Evolutionary conservation across 2,113 vertebrate genomes (phyloP).

Genomic region (Petromus typicus): DNA sequence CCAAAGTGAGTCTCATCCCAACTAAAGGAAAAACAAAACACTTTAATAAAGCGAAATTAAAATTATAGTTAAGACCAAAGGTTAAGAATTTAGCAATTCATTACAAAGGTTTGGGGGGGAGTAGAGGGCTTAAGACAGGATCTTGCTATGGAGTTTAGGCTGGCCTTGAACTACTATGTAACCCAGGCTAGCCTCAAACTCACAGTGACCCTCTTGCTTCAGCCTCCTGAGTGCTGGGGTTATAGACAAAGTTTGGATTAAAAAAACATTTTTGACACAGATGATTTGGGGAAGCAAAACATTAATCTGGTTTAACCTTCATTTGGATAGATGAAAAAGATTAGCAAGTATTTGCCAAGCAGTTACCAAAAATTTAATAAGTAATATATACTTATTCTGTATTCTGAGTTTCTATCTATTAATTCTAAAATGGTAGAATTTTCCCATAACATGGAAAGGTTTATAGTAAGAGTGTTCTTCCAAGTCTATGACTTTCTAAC

Average conservation of each 20-base stretch:
- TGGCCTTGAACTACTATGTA: neutral
- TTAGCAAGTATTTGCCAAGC: conserved; percentile 37
- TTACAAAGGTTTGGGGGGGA: neutral
- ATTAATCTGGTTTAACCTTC: neutral
- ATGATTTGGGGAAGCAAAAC: neutral
- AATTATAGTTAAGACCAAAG: conserved; percentile 48
- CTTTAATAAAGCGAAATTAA: conserved; percentile 53
- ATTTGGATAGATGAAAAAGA: conserved; percentile 27
- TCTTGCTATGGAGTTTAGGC: neutral
- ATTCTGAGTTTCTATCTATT: conserved; percentile 15
- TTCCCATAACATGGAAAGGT: neutral
- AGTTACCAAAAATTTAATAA: conserved; percentile 41
- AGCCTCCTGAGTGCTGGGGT: neutral
- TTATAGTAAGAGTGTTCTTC: neutral
- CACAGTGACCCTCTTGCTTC: neutral
- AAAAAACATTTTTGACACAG: conserved; percentile 1
- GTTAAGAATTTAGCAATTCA: conserved; percentile 45
- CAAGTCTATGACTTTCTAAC: neutral
- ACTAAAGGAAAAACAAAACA: conserved; percentile 84
- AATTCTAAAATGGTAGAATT: conserved; percentile 10
- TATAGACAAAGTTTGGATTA: conserved; percentile 3
- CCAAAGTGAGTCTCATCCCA: conserved; percentile 99
- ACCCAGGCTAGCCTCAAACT: no score
- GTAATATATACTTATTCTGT: conserved; percentile 24
- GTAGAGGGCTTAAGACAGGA: neutral